Evolutionary conservation across 2,113 vertebrate species (phyloP).

Genomic region (Alectura lathami): DNA sequence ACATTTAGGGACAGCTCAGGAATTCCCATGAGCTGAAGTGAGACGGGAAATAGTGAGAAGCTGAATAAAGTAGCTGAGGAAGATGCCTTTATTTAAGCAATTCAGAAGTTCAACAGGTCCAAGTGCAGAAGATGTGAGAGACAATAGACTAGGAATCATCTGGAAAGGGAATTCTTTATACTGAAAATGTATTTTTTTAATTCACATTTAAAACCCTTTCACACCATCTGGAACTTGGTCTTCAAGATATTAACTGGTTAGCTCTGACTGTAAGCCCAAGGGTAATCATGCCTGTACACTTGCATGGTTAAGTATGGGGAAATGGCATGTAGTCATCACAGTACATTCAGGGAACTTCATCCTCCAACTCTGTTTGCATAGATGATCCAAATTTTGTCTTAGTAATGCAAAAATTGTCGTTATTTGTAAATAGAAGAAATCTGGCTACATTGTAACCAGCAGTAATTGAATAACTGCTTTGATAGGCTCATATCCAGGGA

Average conservation of each 20-base stretch:
- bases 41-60: conserved; percentile 49
- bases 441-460: not conserved
- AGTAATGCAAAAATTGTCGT: not conserved
- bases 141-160: not conserved
- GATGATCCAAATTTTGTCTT: not conserved
- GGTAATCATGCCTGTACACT: not conserved
- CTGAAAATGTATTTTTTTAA: not conserved
- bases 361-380: not conserved
- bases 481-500: not conserved
- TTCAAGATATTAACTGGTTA: not conserved
- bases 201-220: not conserved
- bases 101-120: not conserved
- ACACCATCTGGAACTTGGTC: not conserved
- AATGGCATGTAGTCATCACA: not conserved
- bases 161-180: not conserved
- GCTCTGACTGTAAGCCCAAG: not conserved
- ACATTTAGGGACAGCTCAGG: conserved; percentile 57
- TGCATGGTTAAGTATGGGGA: not conserved
- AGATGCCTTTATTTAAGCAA: conserved; percentile 41
- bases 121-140: not conserved
- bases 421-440: not conserved
- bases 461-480: not conserved
- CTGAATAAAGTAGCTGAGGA: conserved; percentile 44
- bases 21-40: conserved; percentile 54
- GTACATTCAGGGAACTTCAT: not conserved